Conservation (phyloP, 2,113 vertebrate genomes). For the Oreochromis spilurus region DNA sequence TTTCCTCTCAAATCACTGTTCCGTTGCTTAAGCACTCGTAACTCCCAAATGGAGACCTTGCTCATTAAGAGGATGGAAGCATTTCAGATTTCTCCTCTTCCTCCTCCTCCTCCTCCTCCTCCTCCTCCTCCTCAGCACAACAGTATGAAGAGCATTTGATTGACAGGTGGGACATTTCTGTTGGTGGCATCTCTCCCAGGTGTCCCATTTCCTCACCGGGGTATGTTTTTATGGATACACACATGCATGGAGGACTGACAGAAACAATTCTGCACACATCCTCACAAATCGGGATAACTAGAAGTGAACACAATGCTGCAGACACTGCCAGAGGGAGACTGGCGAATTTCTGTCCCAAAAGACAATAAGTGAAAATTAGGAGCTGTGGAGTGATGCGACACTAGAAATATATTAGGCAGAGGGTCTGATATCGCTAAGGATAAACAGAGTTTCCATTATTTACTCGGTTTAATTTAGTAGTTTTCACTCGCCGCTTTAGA, state of each 20-base stretch:
- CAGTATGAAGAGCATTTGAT: conserved; percentile 38
- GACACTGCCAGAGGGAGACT: neutral
- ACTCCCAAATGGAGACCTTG: conserved; percentile 48
- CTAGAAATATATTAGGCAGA: neutral
- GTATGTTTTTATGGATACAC: neutral
- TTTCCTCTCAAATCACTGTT: conserved; percentile 56
- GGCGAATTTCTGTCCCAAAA: conserved; percentile 11
- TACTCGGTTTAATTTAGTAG: neutral
- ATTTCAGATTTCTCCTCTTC: conserved; percentile 15
- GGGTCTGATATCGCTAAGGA: neutral
- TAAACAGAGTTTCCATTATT: neutral
- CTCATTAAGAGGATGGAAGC: conserved; percentile 62
- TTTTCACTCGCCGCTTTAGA: neutral
- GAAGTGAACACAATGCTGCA: neutral
- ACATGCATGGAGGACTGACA: neutral
- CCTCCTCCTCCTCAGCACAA: conserved; percentile 2
- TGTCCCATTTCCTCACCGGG: conserved; percentile 15
- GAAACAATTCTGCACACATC: neutral
- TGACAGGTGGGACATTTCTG: conserved; percentile 64
- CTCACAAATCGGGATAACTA: neutral
- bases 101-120: conserved; percentile 7
- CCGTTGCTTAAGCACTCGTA: conserved; percentile 54
- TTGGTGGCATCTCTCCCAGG: conserved; percentile 45
- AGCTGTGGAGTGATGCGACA: neutral
- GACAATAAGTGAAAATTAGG: neutral